Evolutionary conservation across 2,113 vertebrate genomes (phyloP).

Genomic region (Ammodramus savannarum): DNA sequence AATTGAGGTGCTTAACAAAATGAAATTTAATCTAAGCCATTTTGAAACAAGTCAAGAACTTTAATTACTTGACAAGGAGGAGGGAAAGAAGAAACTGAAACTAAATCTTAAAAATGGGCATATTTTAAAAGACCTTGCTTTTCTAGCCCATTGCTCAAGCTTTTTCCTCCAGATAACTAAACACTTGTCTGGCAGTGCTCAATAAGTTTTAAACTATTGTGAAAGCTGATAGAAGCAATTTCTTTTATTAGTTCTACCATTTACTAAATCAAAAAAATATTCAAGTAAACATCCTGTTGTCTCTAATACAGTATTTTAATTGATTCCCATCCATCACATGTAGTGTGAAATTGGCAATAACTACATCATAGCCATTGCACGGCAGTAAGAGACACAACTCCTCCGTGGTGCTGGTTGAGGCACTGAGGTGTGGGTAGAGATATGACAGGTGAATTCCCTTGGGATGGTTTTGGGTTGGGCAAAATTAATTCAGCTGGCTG

Average conservation of each 20-base stretch:
- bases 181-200: constrained; percentile 50
- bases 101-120: constrained; percentile 53
- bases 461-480: not conserved
- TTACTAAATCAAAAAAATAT: constrained; percentile 53
- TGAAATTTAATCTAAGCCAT: constrained; percentile 75
- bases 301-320: constrained; percentile 48
- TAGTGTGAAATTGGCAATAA: constrained; percentile 1
- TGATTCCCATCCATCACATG: not conserved
- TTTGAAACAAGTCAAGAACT: constrained; percentile 76
- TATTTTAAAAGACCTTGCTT: constrained; percentile 67
- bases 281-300: constrained; percentile 58
- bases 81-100: constrained; percentile 36
- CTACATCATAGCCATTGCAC: not conserved
- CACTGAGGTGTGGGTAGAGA: not conserved
- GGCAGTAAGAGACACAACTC: not conserved
- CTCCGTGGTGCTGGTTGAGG: not conserved
- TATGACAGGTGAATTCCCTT: not conserved
- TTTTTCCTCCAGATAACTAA: constrained; percentile 48
- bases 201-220: constrained; percentile 64
- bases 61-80: constrained; percentile 72
- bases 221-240: constrained; percentile 46
- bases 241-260: constrained; percentile 59
- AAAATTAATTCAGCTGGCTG: not conserved
- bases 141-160: constrained; percentile 46
- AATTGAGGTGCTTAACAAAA: constrained; percentile 77